Evolutionary conservation across 2,888 invertebrate genomes (phyloP), one percentile per base, ranked within the genome.

Genomic region (Corythucha ciliata): DNA sequence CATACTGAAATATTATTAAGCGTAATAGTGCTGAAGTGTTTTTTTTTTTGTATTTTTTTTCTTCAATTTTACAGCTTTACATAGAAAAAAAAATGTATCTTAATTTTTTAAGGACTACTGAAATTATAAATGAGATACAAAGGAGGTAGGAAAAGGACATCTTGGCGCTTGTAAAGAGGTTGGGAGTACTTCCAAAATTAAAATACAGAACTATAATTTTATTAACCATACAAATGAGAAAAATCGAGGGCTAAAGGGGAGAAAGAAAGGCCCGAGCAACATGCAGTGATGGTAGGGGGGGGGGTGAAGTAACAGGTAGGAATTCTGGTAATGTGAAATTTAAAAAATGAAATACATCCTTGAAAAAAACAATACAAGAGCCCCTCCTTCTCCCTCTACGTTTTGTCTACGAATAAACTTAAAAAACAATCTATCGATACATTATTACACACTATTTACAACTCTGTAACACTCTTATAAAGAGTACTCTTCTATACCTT

Each of bases 11-110:
- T n/a, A 6, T 42, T 42, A 22, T 49, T 49, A 52, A 52, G 52
- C 52, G 52, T 52, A 52, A 52, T 47, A 52, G 52, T 52, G 52
- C 47, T 47, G 33, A 20, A 40, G 20, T 46, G 29, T 24, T 36
- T 34, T 16, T 33, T 33, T 33, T 33, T 27, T 45, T 52, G 47
- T 25, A 52, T 47, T n/a, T n/a, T n/a, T n/a, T n/a, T n/a, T n/a
- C n/a, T n/a, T n/a, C n/a, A n/a, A n/a, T n/a, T n/a, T n/a, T n/a
- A n/a, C n/a, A n/a, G n/a, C n/a, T n/a, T n/a, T n/a, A n/a, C n/a
- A n/a, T n/a, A 33, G 18, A 33, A 33, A 16, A 33, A 33, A 33
- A 33, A 14, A 5, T 33, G 16, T 29, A 29, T 10, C 29, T 29
- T 29, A 14, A 16, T 33, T 33, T 33, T 5, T 10, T 29, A 29